Conservation (phyloP, 2,113 vertebrate species). For the Orthonyx spaldingii region DNA sequence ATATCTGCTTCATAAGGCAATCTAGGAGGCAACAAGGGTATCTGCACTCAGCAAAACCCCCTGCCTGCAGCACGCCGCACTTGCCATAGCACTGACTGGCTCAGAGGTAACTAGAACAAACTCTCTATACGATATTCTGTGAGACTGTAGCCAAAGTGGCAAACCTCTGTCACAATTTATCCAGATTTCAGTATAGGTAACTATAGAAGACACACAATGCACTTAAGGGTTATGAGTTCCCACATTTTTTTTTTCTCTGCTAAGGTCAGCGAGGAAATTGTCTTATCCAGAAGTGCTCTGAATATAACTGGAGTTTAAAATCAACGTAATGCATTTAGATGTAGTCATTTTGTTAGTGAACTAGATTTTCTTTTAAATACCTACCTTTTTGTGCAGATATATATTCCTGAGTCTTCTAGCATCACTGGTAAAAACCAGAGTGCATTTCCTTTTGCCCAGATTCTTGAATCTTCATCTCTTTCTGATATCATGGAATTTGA, state of each 20-base stretch:
- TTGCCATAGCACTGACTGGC: neutral
- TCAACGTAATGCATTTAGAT: neutral
- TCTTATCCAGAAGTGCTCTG: neutral
- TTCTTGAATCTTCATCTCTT: conserved; percentile 49
- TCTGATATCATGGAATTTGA: neutral
- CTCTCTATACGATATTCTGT: neutral
- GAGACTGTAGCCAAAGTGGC: accelerated
- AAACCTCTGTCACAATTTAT: neutral
- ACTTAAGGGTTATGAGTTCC: neutral
- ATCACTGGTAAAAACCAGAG: conserved; percentile 84
- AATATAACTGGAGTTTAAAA: neutral
- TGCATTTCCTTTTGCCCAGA: conserved; percentile 43
- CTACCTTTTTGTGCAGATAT: conserved; percentile 80
- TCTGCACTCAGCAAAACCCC: neutral
- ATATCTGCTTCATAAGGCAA: neutral
- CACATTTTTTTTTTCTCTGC: neutral
- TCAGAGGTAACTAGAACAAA: neutral
- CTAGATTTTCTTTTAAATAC: neutral
- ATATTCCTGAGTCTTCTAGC: conserved; percentile 79
- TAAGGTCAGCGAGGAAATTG: neutral
- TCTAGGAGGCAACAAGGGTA: neutral
- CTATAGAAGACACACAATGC: neutral
- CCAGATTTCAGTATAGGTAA: neutral
- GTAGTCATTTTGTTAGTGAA: neutral
- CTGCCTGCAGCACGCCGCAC: neutral